These are phyloP conservation scores for Silurus aristotelis DNA, from an alignment of 2,797 vertebrate species.

Conservation along the genomic window DNA sequence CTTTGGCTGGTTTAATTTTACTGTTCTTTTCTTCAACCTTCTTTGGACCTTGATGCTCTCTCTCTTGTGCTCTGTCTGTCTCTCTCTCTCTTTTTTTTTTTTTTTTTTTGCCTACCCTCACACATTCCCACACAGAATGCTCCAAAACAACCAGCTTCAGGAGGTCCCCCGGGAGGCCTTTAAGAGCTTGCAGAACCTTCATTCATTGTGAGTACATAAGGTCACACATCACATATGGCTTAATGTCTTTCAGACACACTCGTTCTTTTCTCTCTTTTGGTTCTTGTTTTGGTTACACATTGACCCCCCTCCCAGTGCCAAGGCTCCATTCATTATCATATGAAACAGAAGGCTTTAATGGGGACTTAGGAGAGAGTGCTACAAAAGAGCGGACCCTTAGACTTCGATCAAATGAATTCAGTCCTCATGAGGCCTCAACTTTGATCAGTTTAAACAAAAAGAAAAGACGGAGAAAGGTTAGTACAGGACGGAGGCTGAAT, in stretches of 20 bases:
- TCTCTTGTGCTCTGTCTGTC: too few relatives aligned
- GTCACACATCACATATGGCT: constrained; percentile 16
- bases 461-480: constrained; percentile 26
- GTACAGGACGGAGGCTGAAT: constrained; percentile 36
- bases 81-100: too few relatives aligned
- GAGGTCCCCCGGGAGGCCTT: constrained; percentile 86
- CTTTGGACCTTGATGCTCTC: background rate
- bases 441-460: constrained; percentile 46
- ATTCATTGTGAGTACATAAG: constrained; percentile 85
- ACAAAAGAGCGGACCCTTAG: constrained; percentile 45
- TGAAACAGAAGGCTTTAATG: constrained; percentile 40
- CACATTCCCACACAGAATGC: constrained; percentile 79
- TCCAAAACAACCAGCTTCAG: constrained; percentile 89
- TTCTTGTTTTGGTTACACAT: constrained; percentile 36
- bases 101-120: constrained; percentile 34
- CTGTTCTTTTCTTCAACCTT: background rate
- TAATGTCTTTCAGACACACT: constrained; percentile 34
- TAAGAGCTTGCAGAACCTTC: constrained; percentile 84
- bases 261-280: constrained; percentile 24
- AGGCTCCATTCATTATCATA: constrained; percentile 53
- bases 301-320: constrained; percentile 37
- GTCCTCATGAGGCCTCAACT: constrained; percentile 49
- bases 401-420: constrained; percentile 51
- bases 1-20: constrained; percentile 7
- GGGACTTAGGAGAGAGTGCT: constrained; percentile 41